Conservation (phyloP, 2,113 vertebrate genomes). For the Python bivittatus region DNA sequence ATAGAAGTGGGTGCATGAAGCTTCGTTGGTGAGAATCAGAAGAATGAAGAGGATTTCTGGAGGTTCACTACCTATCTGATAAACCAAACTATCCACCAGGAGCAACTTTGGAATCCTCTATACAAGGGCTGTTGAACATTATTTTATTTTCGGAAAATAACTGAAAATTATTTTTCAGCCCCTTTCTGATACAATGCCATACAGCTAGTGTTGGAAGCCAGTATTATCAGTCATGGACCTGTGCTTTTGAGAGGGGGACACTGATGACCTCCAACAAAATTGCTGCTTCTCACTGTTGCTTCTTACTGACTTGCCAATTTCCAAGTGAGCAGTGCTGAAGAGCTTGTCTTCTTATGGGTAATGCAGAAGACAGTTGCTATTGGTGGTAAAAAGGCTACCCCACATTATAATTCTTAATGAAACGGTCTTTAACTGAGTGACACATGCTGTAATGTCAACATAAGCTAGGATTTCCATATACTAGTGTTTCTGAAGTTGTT, state of each 20-base stretch:
- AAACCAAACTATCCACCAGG: neutral
- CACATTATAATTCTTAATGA: too few species aligned
- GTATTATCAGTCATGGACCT: neutral
- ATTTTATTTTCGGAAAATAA: neutral
- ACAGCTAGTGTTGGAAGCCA: too few species aligned
- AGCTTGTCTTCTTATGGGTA: neutral
- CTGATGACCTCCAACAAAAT: neutral
- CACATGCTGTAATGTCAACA: too few species aligned
- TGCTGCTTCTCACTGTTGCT: neutral
- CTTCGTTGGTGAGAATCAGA: neutral
- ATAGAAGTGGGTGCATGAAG: neutral
- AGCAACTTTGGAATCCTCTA: neutral
- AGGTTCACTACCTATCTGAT: neutral
- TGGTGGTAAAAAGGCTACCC: neutral
- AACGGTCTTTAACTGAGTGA: too few species aligned
- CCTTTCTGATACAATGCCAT: neutral
- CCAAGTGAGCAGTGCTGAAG: neutral
- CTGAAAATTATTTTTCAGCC: too few species aligned
- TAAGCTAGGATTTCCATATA: too few species aligned
- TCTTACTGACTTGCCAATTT: neutral
- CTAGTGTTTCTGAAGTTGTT: neutral
- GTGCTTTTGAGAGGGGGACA: neutral
- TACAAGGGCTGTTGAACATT: neutral
- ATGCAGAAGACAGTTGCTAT: neutral
- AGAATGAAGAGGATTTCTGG: too few species aligned